phyloP scores from a whole-genome alignment of 2,888 invertebrate genomes.

The Drosophila sordidula region DNA sequence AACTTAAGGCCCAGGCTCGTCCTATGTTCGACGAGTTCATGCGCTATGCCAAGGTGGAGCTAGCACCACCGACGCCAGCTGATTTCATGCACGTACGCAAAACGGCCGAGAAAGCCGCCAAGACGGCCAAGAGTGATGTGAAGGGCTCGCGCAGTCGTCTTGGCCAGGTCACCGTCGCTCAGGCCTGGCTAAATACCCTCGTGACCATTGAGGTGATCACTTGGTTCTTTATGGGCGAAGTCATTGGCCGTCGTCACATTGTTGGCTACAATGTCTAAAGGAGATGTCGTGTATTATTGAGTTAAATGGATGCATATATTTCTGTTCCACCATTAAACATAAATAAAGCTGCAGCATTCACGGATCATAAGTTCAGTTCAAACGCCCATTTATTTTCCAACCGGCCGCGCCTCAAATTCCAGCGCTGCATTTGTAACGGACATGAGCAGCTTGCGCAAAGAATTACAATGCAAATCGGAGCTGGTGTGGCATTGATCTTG shows the following conservation, averaged over 20 bases:
- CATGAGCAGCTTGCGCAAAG: constrained; percentile 29
- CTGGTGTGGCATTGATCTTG: constrained; percentile 75
- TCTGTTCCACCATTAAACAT: constrained; percentile 1
- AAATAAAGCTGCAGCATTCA: constrained; percentile 37
- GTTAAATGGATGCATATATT: constrained; percentile 4
- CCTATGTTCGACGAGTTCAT: constrained; percentile 59
- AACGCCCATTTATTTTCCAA: constrained; percentile 26
- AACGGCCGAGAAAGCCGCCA: constrained; percentile 34
- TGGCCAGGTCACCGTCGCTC: constrained; percentile 40
- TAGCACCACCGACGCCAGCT: constrained; percentile 58
- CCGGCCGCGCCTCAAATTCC: constrained; percentile 64
- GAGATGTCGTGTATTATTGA: neutral
- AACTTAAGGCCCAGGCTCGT: constrained; percentile 43
- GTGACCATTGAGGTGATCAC: constrained; percentile 66
- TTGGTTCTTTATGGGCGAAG: constrained; percentile 72
- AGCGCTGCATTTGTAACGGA: constrained; percentile 20
- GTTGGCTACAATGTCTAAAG: constrained; percentile 69
- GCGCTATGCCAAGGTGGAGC: constrained; percentile 68
- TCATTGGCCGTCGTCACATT: constrained; percentile 68
- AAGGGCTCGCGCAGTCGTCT: constrained; percentile 37
- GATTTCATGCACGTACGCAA: constrained; percentile 50
- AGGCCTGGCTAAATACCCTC: constrained; percentile 60
- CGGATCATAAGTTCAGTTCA: constrained; percentile 41
- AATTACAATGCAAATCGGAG: constrained; percentile 40
- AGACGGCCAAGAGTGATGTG: constrained; percentile 37